Percentiles rank a stretch among this genome's conserved stretches.
phyloP scores from a whole-genome alignment of 2,797 vertebrate species.

The Rhinoraja longicauda region DNA sequence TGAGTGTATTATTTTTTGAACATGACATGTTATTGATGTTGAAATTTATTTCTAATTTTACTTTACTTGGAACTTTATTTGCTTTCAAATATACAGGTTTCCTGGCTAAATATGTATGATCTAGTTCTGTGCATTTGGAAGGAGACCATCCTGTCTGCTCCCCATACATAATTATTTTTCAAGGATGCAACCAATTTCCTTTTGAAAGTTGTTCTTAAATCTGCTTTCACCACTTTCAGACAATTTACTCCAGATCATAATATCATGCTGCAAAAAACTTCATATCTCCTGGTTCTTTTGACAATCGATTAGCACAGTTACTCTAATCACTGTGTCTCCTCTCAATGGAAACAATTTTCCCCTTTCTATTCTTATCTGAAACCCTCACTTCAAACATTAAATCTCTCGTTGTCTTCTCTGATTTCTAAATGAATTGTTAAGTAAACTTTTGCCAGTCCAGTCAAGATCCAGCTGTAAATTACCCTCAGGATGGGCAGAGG shows the following conservation, averaged over 20 bases:
- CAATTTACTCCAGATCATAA: background rate
- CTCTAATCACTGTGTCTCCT: background rate
- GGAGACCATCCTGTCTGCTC: background rate
- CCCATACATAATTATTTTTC: background rate
- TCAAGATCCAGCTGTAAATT: background rate
- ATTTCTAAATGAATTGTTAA: background rate
- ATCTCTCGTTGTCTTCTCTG: background rate
- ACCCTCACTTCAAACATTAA: background rate
- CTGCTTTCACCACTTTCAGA: background rate
- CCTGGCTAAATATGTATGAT: background rate
- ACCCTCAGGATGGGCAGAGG: background rate
- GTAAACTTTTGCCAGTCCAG: background rate
- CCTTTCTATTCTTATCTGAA: background rate
- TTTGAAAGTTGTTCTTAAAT: constrained; percentile 22
- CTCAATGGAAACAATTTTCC: background rate
- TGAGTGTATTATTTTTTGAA: background rate
- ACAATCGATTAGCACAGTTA: background rate
- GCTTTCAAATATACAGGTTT: background rate
- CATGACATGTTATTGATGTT: background rate
- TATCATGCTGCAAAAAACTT: background rate
- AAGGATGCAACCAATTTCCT: background rate
- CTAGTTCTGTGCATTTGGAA: background rate
- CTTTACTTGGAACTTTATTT: background rate
- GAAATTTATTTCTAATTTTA: background rate
- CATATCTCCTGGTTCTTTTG: background rate